Conservation (phyloP, 2,797 vertebrate genomes). For the Microchirus variegatus region DNA sequence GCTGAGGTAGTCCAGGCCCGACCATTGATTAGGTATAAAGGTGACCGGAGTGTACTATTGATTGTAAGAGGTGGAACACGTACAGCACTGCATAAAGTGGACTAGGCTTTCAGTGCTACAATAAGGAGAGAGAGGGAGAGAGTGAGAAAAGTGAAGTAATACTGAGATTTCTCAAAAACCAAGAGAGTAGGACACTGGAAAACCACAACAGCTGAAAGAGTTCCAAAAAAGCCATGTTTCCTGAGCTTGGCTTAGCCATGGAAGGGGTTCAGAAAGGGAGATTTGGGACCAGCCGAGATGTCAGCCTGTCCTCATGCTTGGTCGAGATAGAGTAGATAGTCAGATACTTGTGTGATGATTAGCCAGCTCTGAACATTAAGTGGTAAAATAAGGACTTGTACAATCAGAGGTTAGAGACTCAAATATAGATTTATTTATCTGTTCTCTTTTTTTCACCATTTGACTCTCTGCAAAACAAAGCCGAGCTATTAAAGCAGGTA, state of each 20-base stretch:
- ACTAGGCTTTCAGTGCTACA: conserved; percentile 29
- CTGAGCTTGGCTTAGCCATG: conserved; percentile 44
- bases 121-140: conserved; percentile 1
- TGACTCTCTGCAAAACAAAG: conserved; percentile 73
- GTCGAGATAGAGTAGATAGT: conserved; percentile 43
- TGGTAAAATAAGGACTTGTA: conserved; percentile 68
- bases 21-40: conserved; percentile 71
- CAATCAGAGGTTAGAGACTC: conserved; percentile 73
- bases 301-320: conserved; percentile 47
- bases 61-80: conserved; percentile 55
- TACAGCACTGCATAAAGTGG: conserved; percentile 38
- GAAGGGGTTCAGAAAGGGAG: conserved; percentile 47
- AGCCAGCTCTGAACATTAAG: conserved; percentile 65
- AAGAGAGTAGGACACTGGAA: conserved; percentile 13
- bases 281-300: conserved; percentile 61
- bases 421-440: conserved; percentile 77
- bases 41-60: conserved; percentile 70
- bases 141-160: neutral
- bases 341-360: conserved; percentile 66
- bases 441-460: conserved; percentile 65
- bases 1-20: conserved; percentile 51
- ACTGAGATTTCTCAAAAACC: conserved; percentile 15
- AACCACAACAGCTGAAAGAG: conserved; percentile 34
- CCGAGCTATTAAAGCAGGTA: conserved; percentile 75
- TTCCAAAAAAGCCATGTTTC: conserved; percentile 43